Base-by-base conservation (phyloP, 2,888 invertebrate genomes). In the Cephus pulcher region DNA sequence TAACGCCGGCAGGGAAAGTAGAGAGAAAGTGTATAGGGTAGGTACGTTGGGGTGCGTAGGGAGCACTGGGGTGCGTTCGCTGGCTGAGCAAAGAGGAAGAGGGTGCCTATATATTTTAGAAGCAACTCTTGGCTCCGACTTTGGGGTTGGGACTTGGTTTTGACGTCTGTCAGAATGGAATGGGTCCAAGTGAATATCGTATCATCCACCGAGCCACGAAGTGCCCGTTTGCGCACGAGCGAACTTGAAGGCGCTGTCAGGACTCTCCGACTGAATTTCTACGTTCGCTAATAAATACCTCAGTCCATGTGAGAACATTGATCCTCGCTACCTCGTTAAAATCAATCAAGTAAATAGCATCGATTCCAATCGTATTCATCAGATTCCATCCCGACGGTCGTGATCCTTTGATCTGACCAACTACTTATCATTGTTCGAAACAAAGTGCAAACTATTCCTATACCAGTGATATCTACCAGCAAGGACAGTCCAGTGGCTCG, bases 171-270 rank as follows among this genome's bases (percentile, higher is more conserved):
- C 78, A 82, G 81, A 83, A 86, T 81, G 83, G 84, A 86, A 85
- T 83, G 85, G 83, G 83, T 81, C 81, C 78, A 75, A 83, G 82
- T 87, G 86, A 87, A 87, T 87, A 86, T 87, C 87, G 86, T 84
- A 87, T 86, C 85, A 87, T 83, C 81, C 80, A 75, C 79, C 84
- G 56, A 77, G 73, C 73, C 2, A 23, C 56, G 2, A 23, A 56
- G 56, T 56, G 23, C 9, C 56, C 9, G 15, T 56, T 56, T 9
- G 56, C 56, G 9, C 56, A 56, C 9, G 56, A 23, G 23, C 23
- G 23, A 23, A 23, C 56, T 56, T 71, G 6, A 71, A 71, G 32
- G 1, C 71, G 71, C 32, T 32, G 34, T 71, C 71, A 11, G 15
- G 9, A 71, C 71, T 56, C 15, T 23, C 6, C 23, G 23, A 56